A percentile compares a stretch with the other conserved stretches of the same genome.
Evolutionary conservation across 2,113 vertebrate species (phyloP).

Genomic region (Ailuropoda melanoleuca): DNA sequence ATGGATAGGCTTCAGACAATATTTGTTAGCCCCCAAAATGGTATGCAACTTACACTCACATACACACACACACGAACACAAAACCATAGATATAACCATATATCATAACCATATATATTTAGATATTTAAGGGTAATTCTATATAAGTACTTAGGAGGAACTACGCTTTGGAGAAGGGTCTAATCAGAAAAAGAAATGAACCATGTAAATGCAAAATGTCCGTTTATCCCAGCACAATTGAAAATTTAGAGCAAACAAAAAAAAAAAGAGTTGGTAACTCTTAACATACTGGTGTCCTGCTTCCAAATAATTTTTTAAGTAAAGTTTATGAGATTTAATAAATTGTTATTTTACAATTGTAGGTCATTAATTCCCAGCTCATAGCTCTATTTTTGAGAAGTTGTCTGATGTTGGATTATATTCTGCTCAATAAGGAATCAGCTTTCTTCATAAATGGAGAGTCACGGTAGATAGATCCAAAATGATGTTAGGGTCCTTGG

Average conservation of each 20-base stretch:
- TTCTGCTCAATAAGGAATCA: neutral
- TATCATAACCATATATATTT: neutral
- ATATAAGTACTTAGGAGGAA: neutral
- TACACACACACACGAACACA: neutral
- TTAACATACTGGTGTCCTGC: neutral
- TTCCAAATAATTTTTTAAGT: neutral
- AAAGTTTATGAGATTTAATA: neutral
- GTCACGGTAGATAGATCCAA: neutral
- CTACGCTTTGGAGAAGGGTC: neutral
- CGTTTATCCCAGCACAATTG: neutral
- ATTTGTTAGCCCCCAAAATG: neutral
- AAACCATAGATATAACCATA: neutral
- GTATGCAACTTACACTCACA: neutral
- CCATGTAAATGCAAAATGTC: neutral
- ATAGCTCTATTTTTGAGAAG: neutral
- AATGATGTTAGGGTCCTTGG: neutral
- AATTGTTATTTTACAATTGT: neutral
- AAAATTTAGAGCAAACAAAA: neutral
- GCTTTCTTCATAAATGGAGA: neutral
- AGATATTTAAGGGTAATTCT: neutral
- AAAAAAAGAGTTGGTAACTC: neutral
- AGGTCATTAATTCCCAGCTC: constrained; percentile 5
- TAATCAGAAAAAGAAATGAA: constrained; percentile 21
- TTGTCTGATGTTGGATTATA: neutral
- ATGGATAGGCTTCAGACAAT: neutral